phyloP scores from a whole-genome alignment of 2,113 vertebrate species.

The Semnopithecus entellus region DNA sequence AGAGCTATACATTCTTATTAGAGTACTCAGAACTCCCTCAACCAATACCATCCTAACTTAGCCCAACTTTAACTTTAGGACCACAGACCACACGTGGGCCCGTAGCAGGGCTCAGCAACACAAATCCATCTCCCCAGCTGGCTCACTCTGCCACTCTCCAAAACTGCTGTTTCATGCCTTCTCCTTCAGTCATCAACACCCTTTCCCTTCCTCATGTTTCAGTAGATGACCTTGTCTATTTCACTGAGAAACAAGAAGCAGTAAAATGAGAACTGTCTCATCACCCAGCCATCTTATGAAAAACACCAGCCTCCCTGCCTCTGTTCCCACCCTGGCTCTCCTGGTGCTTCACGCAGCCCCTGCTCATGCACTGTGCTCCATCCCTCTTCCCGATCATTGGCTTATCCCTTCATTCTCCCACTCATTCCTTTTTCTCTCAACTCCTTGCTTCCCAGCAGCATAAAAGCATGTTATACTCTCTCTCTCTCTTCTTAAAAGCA shows the following conservation, averaged over 20 bases:
- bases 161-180: background rate
- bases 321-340: background rate
- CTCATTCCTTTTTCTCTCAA: background rate
- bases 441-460: background rate
- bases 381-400: background rate
- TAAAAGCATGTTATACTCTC: background rate
- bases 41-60: background rate
- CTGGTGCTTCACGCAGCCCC: no score
- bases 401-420: background rate
- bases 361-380: no score
- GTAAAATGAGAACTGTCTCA: background rate
- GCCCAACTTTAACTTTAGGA: background rate
- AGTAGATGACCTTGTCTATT: background rate
- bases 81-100: background rate
- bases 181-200: background rate
- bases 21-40: background rate
- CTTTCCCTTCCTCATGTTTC: background rate
- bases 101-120: background rate
- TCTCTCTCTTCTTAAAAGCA: background rate
- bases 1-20: background rate
- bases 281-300: background rate
- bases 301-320: background rate
- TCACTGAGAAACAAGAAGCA: background rate
- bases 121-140: background rate
- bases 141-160: background rate